These are phyloP conservation scores for Helicolenus hilgendorfi DNA, from an alignment of 2,797 vertebrate species.

Conservation along the genomic window DNA sequence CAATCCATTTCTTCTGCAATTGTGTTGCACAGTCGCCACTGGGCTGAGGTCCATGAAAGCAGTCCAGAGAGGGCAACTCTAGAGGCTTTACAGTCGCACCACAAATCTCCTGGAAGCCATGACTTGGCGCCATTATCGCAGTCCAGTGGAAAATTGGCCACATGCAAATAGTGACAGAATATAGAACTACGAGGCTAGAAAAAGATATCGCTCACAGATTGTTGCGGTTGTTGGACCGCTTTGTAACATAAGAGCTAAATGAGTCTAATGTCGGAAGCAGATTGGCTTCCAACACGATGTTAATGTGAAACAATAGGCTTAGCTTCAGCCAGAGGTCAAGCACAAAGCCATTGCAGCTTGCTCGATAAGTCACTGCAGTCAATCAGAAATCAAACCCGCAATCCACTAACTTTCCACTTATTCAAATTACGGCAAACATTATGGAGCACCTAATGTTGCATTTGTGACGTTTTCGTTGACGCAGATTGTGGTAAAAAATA, in stretches of 20 bases:
- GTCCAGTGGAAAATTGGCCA: conserved; percentile 9
- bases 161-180: background rate
- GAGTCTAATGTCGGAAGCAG: background rate
- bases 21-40: background rate
- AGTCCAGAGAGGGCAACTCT: background rate
- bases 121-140: background rate
- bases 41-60: background rate
- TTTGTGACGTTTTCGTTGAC: background rate
- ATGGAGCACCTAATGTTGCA: background rate
- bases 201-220: background rate
- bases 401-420: background rate
- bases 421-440: background rate
- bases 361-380: background rate
- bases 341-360: background rate
- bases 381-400: background rate
- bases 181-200: background rate
- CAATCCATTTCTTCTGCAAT: background rate
- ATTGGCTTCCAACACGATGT: background rate
- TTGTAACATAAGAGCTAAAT: background rate
- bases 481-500: background rate
- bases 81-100: conserved; percentile 30
- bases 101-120: conserved; percentile 17
- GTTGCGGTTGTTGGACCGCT: background rate
- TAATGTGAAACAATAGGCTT: background rate
- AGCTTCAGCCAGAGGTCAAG: background rate